Percentiles rank a stretch among this genome's conserved stretches.
Evolutionary conservation across 1,140 invertebrate species (phyloP).

Genomic region (Caenorhabditis inopinata): DNA sequence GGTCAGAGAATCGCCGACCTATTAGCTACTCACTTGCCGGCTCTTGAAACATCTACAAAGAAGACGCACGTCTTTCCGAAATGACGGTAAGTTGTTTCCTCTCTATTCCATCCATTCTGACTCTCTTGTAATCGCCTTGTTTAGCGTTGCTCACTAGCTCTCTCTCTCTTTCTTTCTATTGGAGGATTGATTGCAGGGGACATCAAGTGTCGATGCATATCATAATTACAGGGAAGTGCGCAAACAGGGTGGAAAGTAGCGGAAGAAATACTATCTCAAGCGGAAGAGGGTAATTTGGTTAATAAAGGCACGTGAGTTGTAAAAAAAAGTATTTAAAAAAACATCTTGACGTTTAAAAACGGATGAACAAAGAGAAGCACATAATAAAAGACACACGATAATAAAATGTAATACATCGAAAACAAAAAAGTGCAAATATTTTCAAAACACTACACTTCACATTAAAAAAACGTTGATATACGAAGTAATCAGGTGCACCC

Average conservation of each 20-base stretch:
- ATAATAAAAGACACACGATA: too few species aligned
- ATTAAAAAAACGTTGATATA: too few species aligned
- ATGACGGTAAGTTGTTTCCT: constrained; percentile 24
- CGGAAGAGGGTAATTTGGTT: background rate
- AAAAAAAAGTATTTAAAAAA: too few species aligned
- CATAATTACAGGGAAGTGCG: background rate
- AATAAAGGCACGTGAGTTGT: background rate
- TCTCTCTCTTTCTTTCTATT: too few species aligned
- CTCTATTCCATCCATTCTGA: background rate
- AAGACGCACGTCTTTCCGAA: background rate
- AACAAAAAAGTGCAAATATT: too few species aligned
- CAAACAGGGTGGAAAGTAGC: background rate
- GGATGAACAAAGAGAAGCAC: too few species aligned
- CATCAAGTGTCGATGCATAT: background rate
- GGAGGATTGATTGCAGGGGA: background rate
- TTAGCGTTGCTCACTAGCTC: constrained; percentile 4
- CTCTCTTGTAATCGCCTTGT: constrained; percentile 23
- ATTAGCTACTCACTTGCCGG: constrained; percentile 7
- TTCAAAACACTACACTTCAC: too few species aligned
- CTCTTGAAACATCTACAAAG: constrained; percentile 3
- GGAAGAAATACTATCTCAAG: background rate
- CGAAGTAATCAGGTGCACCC: too few species aligned
- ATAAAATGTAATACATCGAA: too few species aligned
- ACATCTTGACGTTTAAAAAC: too few species aligned
- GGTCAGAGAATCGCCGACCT: background rate